Conservation (phyloP, 1,140 invertebrate species). For the Grapholita molesta region DNA sequence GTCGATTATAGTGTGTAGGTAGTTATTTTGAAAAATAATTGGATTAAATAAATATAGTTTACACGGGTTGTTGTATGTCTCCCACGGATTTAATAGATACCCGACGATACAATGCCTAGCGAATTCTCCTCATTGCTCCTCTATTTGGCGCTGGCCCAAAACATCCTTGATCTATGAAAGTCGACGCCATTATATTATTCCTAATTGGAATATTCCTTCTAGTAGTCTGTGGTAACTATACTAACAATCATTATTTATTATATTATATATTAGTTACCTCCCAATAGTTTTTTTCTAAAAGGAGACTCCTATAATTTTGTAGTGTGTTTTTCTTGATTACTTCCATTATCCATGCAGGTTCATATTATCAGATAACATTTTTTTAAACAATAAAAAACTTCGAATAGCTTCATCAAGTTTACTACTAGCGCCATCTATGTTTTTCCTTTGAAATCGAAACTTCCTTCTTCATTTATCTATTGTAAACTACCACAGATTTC, state of each 20-base stretch:
- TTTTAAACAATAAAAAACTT: background rate
- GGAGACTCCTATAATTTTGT: no score
- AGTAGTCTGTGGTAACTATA: no score
- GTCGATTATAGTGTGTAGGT: no score
- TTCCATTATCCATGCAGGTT: no score
- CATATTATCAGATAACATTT: no score
- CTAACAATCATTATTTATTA: no score
- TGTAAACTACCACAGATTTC: background rate
- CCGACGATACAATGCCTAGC: background rate
- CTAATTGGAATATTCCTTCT: no score
- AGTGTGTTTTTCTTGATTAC: no score
- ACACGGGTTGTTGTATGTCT: background rate
- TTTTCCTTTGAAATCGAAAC: background rate
- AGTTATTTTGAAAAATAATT: no score
- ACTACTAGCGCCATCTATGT: background rate
- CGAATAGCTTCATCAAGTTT: background rate
- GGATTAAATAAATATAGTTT: no score
- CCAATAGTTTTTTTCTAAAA: background rate
- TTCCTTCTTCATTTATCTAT: background rate
- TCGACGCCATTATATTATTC: background rate
- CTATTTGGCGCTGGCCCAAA: conserved; percentile 1
- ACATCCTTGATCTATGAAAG: background rate
- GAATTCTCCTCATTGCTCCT: background rate
- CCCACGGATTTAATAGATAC: background rate
- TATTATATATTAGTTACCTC: no score